Percentiles rank a stretch among this genome's conserved stretches.
Evolutionary conservation across 1,140 invertebrate genomes (phyloP).

Genomic region (Nebria ingens): DNA sequence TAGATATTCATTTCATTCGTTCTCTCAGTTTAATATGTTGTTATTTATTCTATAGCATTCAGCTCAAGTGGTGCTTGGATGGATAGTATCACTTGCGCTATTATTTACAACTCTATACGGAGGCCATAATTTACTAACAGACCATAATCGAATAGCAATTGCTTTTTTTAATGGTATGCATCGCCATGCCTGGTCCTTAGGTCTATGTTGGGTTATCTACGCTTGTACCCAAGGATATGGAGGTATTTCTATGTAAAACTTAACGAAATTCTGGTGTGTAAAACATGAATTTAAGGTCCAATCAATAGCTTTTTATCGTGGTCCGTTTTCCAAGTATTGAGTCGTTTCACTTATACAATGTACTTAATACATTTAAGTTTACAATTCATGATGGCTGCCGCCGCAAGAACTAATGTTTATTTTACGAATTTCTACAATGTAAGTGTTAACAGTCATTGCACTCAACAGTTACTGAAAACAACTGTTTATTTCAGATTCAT

Average conservation of each 20-base stretch:
- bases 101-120: neutral
- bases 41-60: slow-evolving; percentile 21
- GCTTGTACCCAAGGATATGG: slow-evolving; percentile 23
- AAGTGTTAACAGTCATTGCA: neutral
- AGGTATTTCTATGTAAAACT: too few relatives aligned
- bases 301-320: slow-evolving; percentile 22
- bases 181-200: slow-evolving; percentile 21
- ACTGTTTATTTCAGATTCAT: slow-evolving; percentile 17
- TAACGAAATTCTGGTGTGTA: too few relatives aligned
- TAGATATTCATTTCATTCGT: too few relatives aligned
- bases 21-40: too few relatives aligned
- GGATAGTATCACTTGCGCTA: slow-evolving; percentile 14
- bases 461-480: neutral
- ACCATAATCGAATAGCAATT: slow-evolving; percentile 12
- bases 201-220: slow-evolving; percentile 24
- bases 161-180: slow-evolving; percentile 18
- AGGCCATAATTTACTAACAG: slow-evolving; percentile 13
- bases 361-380: slow-evolving; percentile 21
- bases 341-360: slow-evolving; percentile 23
- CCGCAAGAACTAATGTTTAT: slow-evolving; percentile 13
- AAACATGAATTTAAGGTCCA: slow-evolving; percentile 17
- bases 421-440: slow-evolving; percentile 18
- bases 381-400: slow-evolving; percentile 10
- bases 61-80: slow-evolving; percentile 14
- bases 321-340: slow-evolving; percentile 20